These are phyloP conservation scores for Cyanocitta stelleri DNA, from an alignment of 2,113 vertebrate genomes.

Conservation along the genomic window DNA sequence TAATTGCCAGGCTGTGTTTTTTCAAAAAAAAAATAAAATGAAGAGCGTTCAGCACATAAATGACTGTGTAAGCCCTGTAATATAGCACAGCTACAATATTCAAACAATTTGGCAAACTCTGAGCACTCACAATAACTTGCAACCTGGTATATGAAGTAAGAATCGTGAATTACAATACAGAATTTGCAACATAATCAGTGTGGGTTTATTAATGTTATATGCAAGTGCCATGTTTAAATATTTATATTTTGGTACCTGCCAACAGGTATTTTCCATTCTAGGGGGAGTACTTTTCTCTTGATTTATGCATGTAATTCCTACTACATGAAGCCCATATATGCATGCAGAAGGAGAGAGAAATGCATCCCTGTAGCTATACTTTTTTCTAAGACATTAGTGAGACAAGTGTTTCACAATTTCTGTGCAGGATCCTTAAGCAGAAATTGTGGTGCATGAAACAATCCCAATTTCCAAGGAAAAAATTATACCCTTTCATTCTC, in stretches of 20 bases:
- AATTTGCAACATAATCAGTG: background rate
- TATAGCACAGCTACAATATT: background rate
- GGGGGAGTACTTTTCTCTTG: background rate
- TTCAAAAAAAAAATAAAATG: background rate
- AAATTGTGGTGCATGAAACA: conserved; percentile 60
- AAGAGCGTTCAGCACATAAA: background rate
- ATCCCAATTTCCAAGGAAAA: conserved; percentile 62
- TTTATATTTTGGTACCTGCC: conserved; percentile 36
- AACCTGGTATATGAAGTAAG: conserved; percentile 28
- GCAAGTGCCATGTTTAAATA: conserved; percentile 42
- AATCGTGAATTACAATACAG: background rate
- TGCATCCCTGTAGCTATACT: background rate
- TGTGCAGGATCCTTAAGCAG: conserved; percentile 50
- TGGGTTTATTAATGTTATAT: conserved; percentile 43
- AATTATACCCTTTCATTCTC: conserved; percentile 72
- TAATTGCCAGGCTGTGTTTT: background rate
- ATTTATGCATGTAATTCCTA: conserved; percentile 5
- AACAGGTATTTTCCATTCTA: conserved; percentile 58
- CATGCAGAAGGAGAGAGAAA: conserved; percentile 31
- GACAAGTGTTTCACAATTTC: conserved; percentile 59
- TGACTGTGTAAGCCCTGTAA: background rate
- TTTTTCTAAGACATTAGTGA: conserved; percentile 44
- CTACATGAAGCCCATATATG: background rate
- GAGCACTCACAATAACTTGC: background rate
- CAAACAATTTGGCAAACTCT: conserved; percentile 25